Evolutionary conservation across 2,888 invertebrate species (phyloP).

Genomic region (Polyommatus icarus): DNA sequence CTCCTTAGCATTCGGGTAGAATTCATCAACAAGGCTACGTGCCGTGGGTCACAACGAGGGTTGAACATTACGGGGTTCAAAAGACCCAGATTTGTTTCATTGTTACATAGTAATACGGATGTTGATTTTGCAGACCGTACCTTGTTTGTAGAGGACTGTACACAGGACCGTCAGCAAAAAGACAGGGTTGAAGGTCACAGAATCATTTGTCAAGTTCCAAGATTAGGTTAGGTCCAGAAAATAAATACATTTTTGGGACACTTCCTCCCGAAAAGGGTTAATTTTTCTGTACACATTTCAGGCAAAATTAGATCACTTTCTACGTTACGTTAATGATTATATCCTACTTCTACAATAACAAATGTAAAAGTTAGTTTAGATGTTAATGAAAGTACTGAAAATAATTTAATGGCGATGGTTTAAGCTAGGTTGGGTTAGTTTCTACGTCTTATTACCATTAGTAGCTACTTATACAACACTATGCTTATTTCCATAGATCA

Average conservation of each 20-base stretch:
- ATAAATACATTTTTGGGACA: neutral
- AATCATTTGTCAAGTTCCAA: constrained; percentile 11
- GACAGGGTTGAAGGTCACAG: neutral
- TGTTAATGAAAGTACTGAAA: too few species aligned
- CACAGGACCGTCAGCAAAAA: constrained; percentile 38
- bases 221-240: neutral
- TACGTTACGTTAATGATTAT: neutral
- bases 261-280: neutral
- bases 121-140: constrained; percentile 23
- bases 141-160: constrained; percentile 21
- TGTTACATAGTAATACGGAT: constrained; percentile 12
- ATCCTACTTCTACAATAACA: neutral
- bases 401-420: too few species aligned
- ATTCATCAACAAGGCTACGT: constrained; percentile 1
- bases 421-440: too few species aligned
- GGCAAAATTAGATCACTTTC: neutral
- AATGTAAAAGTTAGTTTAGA: too few species aligned
- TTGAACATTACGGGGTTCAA: constrained; percentile 19
- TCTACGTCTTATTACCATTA: too few species aligned
- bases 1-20: constrained; percentile 2
- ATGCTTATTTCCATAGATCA: too few species aligned
- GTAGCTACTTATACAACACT: too few species aligned
- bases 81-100: constrained; percentile 10
- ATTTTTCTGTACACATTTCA: neutral
- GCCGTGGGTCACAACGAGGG: constrained; percentile 5